Evolutionary conservation across 2,888 invertebrate genomes (phyloP), one percentile per base, ranked within the genome.

Genomic region (Alentia gelatinosa): DNA sequence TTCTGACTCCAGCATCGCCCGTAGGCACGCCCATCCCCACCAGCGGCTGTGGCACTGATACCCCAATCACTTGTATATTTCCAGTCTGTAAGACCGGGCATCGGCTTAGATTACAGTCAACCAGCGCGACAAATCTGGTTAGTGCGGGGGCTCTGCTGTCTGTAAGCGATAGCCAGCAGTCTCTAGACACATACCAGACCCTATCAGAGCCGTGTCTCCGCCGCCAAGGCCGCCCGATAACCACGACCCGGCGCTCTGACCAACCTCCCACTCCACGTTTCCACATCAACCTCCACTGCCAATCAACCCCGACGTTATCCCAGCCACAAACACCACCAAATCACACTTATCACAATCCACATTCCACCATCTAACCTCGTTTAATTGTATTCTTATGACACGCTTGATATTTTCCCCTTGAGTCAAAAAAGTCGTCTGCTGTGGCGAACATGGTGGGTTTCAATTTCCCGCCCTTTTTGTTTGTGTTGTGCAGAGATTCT

Each of bases 21-120:
- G 1, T 56, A 56, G 5, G 23, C 56, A 19, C 5, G 1, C 12
- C 56, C n/a, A n/a, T n/a, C 56, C n/a, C 56, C 56, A 4, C 56
- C 19, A 4, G 19, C 26, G 9, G 68, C 30, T 30, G 68, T 30
- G 68, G 68, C 26, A 68, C n/a, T 26, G 68, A 68, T 68, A 68
- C 68, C 68, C n/a, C 68, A 68, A 68, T 68, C 68, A 30, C 33
- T 30, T 68, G 68, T 68, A 30, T 68, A 68, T 68, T 68, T 68
- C 68, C 68, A 9, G 68, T 30, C 68, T 15, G 68, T 68, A 68
- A 68, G 30, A 68, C 68, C 68, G 30, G 15, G 68, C 30, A 68
- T 68, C 68, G 26, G 33, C 30, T 68, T 68, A 68, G 68, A 68
- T 68, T 68, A 68, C 68, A 68, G 68, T 68, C 68, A 68, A 68